phyloP scores from a whole-genome alignment of 1,140 invertebrate species.

The Leptonema lineaticorne region DNA sequence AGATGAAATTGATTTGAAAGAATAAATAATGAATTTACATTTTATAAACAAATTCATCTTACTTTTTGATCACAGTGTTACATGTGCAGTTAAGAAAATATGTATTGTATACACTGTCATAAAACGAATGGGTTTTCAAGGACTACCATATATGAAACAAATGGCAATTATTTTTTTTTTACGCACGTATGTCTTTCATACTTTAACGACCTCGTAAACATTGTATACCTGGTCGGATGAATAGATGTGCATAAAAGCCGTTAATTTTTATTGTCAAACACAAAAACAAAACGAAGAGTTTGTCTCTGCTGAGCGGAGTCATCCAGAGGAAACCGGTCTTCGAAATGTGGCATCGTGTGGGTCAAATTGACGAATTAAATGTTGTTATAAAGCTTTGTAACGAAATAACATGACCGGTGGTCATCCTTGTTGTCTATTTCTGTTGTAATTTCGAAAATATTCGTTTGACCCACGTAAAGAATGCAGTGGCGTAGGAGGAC shows the following conservation, averaged over 20 bases:
- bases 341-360: background rate
- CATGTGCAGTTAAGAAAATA: too few relatives aligned
- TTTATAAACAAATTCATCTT: too few relatives aligned
- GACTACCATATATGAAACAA: too few relatives aligned
- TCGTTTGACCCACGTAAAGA: background rate
- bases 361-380: background rate
- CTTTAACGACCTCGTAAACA: too few relatives aligned
- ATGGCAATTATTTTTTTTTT: too few relatives aligned
- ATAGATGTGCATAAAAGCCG: background rate
- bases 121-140: too few relatives aligned
- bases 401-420: background rate
- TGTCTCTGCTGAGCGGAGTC: background rate
- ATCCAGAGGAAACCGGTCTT: background rate
- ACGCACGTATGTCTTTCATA: too few relatives aligned
- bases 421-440: constrained; percentile 6
- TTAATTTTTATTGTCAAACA: too few relatives aligned
- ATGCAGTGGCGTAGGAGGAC: background rate
- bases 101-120: too few relatives aligned
- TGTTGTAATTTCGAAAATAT: background rate
- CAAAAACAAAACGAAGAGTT: background rate
- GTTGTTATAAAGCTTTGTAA: background rate
- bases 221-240: background rate
- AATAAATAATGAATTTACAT: too few relatives aligned
- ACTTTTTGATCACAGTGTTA: too few relatives aligned
- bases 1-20: too few relatives aligned